Percentiles rank a stretch among this genome's conserved stretches.
Evolutionary conservation across 1,140 invertebrate genomes (phyloP).

Genomic region (Oryctes rhinoceros): DNA sequence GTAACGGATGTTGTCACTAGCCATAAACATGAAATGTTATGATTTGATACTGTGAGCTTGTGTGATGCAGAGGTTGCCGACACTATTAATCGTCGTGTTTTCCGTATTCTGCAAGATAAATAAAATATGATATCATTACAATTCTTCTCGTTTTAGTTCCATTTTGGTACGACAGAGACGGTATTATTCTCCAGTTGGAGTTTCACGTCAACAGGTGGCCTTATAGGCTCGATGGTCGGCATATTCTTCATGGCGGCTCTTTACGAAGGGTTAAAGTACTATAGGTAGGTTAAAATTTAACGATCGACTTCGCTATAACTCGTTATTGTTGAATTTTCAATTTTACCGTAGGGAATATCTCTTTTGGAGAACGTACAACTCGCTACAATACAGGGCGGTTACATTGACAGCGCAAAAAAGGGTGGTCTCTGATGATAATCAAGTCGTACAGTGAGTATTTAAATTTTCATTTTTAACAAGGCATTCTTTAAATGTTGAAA

Average conservation of each 20-base stretch:
- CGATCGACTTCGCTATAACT: no score
- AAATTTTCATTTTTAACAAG: constrained; percentile 43
- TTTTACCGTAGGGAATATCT: constrained; percentile 72
- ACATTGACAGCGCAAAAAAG: constrained; percentile 75
- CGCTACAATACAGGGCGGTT: constrained; percentile 74
- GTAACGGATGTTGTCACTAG: no score
- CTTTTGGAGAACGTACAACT: constrained; percentile 83
- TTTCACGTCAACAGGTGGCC: constrained; percentile 73
- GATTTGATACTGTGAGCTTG: no score
- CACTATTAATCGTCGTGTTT: no score
- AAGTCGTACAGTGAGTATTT: constrained; percentile 76
- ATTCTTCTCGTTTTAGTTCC: constrained; percentile 73
- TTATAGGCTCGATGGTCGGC: constrained; percentile 85
- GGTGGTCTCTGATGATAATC: constrained; percentile 70
- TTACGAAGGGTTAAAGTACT: constrained; percentile 93
- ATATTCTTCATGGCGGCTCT: constrained; percentile 86
- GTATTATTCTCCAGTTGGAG: constrained; percentile 84
- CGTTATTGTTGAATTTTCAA: background rate
- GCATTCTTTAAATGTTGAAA: constrained; percentile 42
- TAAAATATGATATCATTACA: no score
- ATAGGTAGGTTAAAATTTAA: constrained; percentile 62
- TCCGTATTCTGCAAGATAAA: no score
- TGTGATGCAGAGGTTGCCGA: no score
- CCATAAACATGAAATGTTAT: no score
- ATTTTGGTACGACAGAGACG: constrained; percentile 76